Conservation (phyloP, 2,797 vertebrate species). For the Aplochiton taeniatus region DNA sequence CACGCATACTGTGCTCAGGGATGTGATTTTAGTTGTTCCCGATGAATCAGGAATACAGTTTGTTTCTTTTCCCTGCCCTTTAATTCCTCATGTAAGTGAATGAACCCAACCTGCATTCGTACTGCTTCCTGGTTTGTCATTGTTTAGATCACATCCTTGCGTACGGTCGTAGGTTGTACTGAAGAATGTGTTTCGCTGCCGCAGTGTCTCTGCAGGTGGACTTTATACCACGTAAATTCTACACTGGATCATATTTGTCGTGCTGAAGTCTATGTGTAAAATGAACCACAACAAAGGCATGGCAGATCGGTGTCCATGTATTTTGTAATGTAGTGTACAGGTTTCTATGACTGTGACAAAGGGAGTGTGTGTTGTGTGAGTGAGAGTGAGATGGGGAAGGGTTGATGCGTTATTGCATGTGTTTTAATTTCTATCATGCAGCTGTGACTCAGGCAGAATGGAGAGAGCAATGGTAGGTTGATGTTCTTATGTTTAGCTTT, state of each 20-base stretch:
- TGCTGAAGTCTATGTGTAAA: constrained; percentile 25
- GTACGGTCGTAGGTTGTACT: constrained; percentile 31
- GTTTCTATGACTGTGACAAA: constrained; percentile 18
- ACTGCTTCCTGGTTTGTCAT: constrained; percentile 28
- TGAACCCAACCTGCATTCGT: constrained; percentile 40
- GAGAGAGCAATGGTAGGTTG: constrained; percentile 27
- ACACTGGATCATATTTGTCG: constrained; percentile 60
- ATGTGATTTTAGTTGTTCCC: constrained; percentile 50
- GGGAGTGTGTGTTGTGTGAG: neutral
- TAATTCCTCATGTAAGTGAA: constrained; percentile 58
- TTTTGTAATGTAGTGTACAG: constrained; percentile 33
- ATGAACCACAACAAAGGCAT: constrained; percentile 31
- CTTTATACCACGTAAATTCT: neutral
- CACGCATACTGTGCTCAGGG: constrained; percentile 63
- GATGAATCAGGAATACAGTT: constrained; percentile 26
- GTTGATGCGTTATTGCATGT: constrained; percentile 20
- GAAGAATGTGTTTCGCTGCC: neutral
- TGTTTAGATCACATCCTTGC: constrained; percentile 44
- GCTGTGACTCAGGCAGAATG: constrained; percentile 1
- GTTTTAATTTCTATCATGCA: no score
- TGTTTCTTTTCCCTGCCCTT: constrained; percentile 27
- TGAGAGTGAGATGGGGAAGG: constrained; percentile 11
- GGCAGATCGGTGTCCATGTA: constrained; percentile 35
- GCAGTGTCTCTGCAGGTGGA: no score
- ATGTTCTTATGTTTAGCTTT: constrained; percentile 43